These are phyloP conservation scores for Phodopus roborovskii DNA, from an alignment of 2,113 vertebrate genomes.

Conservation along the genomic window DNA sequence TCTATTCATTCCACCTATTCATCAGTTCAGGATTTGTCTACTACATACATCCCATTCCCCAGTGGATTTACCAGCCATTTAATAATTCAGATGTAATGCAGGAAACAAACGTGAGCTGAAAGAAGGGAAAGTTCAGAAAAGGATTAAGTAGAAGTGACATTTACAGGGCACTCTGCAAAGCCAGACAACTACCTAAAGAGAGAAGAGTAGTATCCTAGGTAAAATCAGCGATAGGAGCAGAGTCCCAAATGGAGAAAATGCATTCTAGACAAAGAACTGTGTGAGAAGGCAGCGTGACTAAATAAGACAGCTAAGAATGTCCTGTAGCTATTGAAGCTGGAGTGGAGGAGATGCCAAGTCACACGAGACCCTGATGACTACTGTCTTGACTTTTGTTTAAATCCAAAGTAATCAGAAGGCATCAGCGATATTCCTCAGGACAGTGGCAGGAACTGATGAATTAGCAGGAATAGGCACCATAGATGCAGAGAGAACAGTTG, in stretches of 20 bases:
- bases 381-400: neutral
- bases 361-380: too few species aligned
- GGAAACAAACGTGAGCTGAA: neutral
- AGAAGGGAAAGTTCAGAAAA: neutral
- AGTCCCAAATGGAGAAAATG: neutral
- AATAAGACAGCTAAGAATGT: neutral
- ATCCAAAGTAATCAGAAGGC: neutral
- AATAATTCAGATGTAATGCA: neutral
- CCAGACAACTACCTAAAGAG: neutral
- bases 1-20: neutral
- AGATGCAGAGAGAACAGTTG: neutral
- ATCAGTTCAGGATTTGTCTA: neutral
- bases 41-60: neutral
- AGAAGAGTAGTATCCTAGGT: neutral
- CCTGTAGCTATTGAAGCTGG: neutral
- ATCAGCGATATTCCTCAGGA: neutral
- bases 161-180: neutral
- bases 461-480: neutral
- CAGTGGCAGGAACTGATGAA: neutral
- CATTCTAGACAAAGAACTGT: neutral
- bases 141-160: neutral
- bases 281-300: neutral
- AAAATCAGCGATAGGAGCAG: neutral
- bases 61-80: neutral
- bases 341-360: neutral